A percentile compares a stretch with the other conserved stretches of the same genome.
Conservation (phyloP, 2,113 vertebrate genomes). For the Morphnarchus princeps region DNA sequence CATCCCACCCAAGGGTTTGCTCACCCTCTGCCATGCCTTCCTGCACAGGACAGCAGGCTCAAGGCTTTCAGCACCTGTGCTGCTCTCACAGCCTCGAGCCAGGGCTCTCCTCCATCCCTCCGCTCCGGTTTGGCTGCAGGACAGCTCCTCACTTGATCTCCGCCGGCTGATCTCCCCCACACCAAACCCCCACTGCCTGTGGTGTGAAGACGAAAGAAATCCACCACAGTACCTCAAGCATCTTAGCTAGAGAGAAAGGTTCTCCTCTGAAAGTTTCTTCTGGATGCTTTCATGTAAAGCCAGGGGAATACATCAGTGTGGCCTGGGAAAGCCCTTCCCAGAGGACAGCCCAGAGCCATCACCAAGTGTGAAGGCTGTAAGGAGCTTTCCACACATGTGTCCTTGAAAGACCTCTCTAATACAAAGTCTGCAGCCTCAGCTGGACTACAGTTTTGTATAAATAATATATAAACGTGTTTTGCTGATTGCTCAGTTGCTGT, state of each 20-base stretch:
- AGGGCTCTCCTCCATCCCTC: not conserved
- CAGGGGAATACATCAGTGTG: not conserved
- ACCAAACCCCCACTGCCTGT: not conserved
- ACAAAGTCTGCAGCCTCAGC: not conserved
- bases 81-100: not conserved
- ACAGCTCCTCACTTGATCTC: not conserved
- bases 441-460: not conserved
- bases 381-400: not conserved
- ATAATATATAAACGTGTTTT: not conserved
- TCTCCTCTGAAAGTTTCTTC: not conserved
- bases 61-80: not conserved
- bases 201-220: slow-evolving; percentile 29
- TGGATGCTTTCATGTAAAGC: not conserved
- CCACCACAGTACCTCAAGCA: not conserved
- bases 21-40: not conserved
- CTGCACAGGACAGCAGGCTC: not conserved
- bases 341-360: not conserved
- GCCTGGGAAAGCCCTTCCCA: not conserved
- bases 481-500: not conserved
- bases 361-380: not conserved
- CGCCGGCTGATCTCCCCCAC: not conserved
- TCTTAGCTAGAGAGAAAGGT: not conserved
- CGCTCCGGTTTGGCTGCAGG: not conserved
- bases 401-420: not conserved
- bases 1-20: not conserved